Conservation (phyloP, 1,140 invertebrate genomes). For the Goniozus legneri region DNA sequence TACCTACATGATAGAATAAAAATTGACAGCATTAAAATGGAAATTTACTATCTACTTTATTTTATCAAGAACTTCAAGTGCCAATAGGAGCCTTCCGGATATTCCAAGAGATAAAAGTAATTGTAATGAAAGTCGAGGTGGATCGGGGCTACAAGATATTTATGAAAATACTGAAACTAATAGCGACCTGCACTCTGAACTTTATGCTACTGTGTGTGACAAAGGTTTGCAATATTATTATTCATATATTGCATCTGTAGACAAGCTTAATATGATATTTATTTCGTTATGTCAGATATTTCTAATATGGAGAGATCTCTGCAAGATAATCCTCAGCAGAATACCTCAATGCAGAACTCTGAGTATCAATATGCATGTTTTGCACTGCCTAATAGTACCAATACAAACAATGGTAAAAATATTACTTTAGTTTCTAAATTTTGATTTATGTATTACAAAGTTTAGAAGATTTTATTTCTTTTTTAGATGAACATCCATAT, state of each 20-base stretch:
- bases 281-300: slow-evolving; percentile 8
- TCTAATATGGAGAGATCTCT: not conserved
- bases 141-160: slow-evolving; percentile 45
- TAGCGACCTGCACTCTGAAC: slow-evolving; percentile 59
- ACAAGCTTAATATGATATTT: too few species aligned
- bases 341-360: slow-evolving; percentile 59
- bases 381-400: slow-evolving; percentile 46
- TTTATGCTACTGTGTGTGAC: slow-evolving; percentile 67
- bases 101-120: slow-evolving; percentile 57
- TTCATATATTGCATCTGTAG: too few species aligned
- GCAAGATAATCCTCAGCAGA: slow-evolving; percentile 58
- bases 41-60: slow-evolving; percentile 6
- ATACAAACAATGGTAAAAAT: slow-evolving; percentile 38
- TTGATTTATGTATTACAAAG: slow-evolving; percentile 17
- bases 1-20: too few species aligned
- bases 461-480: slow-evolving; percentile 5
- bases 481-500: slow-evolving; percentile 65
- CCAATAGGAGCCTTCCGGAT: slow-evolving; percentile 65
- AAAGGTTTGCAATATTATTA: too few species aligned
- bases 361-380: slow-evolving; percentile 61
- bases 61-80: slow-evolving; percentile 46
- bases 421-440: slow-evolving; percentile 45
- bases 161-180: slow-evolving; percentile 51
- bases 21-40: too few species aligned
- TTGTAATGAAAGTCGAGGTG: slow-evolving; percentile 34